Evolutionary conservation across 2,113 vertebrate species (phyloP).

Genomic region (Kryptolebias marmoratus): DNA sequence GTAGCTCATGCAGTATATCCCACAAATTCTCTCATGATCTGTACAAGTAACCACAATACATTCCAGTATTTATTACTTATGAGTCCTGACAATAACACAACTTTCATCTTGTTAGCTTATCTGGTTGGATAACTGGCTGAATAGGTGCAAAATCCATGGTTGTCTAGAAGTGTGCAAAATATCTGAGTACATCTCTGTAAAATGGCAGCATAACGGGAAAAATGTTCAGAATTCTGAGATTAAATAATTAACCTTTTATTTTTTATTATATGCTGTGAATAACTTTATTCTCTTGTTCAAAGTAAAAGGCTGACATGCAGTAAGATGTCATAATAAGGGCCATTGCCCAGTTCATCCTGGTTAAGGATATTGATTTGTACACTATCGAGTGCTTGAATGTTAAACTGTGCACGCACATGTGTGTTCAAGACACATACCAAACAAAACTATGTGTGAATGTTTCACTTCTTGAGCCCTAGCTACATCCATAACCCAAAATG

Average conservation of each 20-base stretch:
- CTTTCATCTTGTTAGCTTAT: slow-evolving; percentile 14
- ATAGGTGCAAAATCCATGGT: background rate
- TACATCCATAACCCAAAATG: slow-evolving; percentile 19
- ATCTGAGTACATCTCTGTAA: background rate
- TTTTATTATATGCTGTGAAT: too few species aligned
- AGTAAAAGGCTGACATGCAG: too few species aligned
- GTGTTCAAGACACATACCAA: too few species aligned
- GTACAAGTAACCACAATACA: slow-evolving; percentile 54
- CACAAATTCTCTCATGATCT: slow-evolving; percentile 64
- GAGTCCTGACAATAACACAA: slow-evolving; percentile 42
- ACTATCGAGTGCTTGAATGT: too few species aligned
- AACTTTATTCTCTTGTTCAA: too few species aligned
- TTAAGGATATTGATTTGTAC: too few species aligned
- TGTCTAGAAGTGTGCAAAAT: background rate
- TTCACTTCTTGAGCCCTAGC: too few species aligned
- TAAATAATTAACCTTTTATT: too few species aligned
- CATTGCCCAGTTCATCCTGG: too few species aligned
- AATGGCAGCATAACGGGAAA: background rate
- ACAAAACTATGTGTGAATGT: too few species aligned
- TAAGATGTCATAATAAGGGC: too few species aligned
- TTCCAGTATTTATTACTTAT: slow-evolving; percentile 39
- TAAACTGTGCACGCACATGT: too few species aligned
- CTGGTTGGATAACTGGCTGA: background rate
- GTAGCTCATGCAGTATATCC: slow-evolving; percentile 61
- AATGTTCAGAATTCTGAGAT: background rate